Evolutionary conservation across 2,797 vertebrate species (phyloP).

Genomic region (Girardinus metallicus): DNA sequence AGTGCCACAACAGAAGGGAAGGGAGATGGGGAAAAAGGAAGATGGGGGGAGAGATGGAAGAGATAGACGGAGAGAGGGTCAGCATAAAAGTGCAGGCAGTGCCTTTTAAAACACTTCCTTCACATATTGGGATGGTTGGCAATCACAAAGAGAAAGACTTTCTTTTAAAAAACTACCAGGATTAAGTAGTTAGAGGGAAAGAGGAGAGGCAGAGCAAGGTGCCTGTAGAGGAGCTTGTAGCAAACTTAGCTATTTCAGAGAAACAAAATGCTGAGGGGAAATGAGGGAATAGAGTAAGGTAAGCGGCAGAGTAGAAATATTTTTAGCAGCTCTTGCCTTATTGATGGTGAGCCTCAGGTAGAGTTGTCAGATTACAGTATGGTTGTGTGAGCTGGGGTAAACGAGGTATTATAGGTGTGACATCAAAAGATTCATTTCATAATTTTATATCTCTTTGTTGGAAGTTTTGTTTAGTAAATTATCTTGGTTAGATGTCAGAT

Average conservation of each 20-base stretch:
- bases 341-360: conserved; percentile 48
- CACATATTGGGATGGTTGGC: conserved; percentile 39
- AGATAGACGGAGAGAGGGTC: conserved; percentile 32
- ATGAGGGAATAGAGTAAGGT: conserved; percentile 27
- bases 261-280: conserved; percentile 68
- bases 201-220: conserved; percentile 21
- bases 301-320: conserved; percentile 35
- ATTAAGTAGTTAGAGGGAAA: conserved; percentile 17
- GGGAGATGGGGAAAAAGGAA: conserved; percentile 33
- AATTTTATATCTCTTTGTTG: not conserved
- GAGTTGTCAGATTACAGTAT: conserved; percentile 48
- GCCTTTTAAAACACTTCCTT: conserved; percentile 49
- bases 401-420: conserved; percentile 3
- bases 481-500: conserved; percentile 12
- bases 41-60: conserved; percentile 39
- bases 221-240: conserved; percentile 50
- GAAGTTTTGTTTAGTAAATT: not conserved
- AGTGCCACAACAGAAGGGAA: conserved; percentile 68
- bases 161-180: conserved; percentile 11
- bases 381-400: not conserved
- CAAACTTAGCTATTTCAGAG: conserved; percentile 60
- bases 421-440: conserved; percentile 7
- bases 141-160: conserved; percentile 27
- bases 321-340: conserved; percentile 41
- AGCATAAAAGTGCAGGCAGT: conserved; percentile 37